Evolutionary conservation across 2,797 vertebrate genomes (phyloP), one percentile per base, ranked within the genome.

Genomic region (Propithecus perrieri): DNA sequence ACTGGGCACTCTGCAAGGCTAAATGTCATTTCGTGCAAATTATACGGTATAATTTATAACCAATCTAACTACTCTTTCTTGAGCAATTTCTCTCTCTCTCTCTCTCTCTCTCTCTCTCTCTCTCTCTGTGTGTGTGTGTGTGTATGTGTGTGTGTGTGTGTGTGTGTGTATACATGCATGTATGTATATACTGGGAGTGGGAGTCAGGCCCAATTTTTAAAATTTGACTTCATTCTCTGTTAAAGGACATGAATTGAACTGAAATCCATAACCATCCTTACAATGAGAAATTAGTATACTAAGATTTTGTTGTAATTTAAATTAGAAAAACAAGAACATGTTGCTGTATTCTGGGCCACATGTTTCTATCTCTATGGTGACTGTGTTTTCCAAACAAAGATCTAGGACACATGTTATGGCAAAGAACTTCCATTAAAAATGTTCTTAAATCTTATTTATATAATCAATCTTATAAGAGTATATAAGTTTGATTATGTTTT

Each of bases 21-120:
- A 85, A 97, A 67, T 79, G 69, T 63, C 76, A 88, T 80, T 89
- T 95, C 35, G n/a, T 30, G 28, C 59, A 87, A 81, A 69, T 87
- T 81, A 38, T 74, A 48, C 53, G 55, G 22, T 2, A 7, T 92
- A 91, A 92, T 94, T 95, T 69, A 90, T 90, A 96, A 91, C 28
- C 30, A 81, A 38, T 46, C 50, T 67, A 78, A 84, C 17, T 72
- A 48, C n/a, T 76, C 74, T 86, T 92, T 75, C 55, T 94, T 78
- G 41, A 94, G 17, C 9, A 96, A 85, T 59, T 65, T 81, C 3
- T 59, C 8, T 91, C 38, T 38, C 38, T 38, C 38, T 38, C 3
- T 38, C 38, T 38, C 38, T 38, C 38, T 38, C 3, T 50, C 8
- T 79, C 38, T 38, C 38, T 38, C 3, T 38, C 38, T 38, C 38